phyloP scores from a whole-genome alignment of 2,888 invertebrate species.

The Cylloceria caligata region DNA sequence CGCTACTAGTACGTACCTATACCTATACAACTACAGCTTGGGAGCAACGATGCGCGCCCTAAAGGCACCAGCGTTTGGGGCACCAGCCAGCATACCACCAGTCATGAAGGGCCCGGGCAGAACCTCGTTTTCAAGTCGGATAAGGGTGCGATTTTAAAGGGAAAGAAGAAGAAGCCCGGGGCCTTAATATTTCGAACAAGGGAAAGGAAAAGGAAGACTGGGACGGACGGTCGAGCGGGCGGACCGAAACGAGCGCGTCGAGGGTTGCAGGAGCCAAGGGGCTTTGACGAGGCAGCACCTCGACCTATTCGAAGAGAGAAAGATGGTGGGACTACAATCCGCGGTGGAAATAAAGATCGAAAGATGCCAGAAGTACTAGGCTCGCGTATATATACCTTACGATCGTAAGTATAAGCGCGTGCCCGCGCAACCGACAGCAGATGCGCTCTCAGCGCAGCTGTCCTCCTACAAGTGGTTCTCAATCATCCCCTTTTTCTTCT shows the following conservation, averaged over 20 bases:
- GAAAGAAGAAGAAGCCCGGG: constrained; percentile 67
- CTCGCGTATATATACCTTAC: constrained; percentile 43
- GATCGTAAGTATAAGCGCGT: constrained; percentile 80
- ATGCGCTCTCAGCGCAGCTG: constrained; percentile 83
- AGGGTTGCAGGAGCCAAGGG: constrained; percentile 46
- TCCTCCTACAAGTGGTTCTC: constrained; percentile 85
- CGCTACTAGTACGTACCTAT: constrained; percentile 4
- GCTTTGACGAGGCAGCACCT: neutral
- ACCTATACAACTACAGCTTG: constrained; percentile 37
- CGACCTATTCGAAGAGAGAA: constrained; percentile 34
- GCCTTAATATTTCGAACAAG: constrained; percentile 56
- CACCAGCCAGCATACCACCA: constrained; percentile 28
- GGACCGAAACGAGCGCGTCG: constrained; percentile 55
- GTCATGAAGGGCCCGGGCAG: constrained; percentile 11
- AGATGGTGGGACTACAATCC: constrained; percentile 47
- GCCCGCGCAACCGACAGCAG: constrained; percentile 83
- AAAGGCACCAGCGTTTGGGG: constrained; percentile 22
- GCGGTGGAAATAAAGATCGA: constrained; percentile 59
- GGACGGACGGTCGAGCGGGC: constrained; percentile 50
- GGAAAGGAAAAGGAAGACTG: constrained; percentile 65
- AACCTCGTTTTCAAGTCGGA: constrained; percentile 50
- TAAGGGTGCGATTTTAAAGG: constrained; percentile 74
- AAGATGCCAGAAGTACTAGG: constrained; percentile 59
- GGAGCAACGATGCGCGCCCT: constrained; percentile 49
- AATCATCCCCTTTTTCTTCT: constrained; percentile 78